Evolutionary conservation across 2,113 vertebrate genomes (phyloP), one percentile per base, ranked within the genome.

Genomic region (Xiphias gladius): DNA sequence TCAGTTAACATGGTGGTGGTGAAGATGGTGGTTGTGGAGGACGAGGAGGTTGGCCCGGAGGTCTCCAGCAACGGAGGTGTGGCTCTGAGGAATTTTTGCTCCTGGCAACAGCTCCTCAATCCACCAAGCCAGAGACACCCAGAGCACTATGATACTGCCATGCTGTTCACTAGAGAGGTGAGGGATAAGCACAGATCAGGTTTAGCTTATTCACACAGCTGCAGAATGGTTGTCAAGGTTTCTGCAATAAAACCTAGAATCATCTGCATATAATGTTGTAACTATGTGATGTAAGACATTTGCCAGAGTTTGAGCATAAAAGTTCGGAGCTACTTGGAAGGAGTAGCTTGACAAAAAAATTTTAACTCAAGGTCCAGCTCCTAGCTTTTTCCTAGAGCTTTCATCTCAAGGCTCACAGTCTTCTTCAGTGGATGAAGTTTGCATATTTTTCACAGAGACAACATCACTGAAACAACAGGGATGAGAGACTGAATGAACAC

Each of bases 141-240:
- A 0, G 97, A 97, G 86, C 98, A 99, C 90, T 99, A 96, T 0
- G 98, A 99, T 94, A 99, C 98, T 0, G 98, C 98, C 55, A 92
- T 99, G 81, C 96, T 99, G 52, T 96, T 99, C 93, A 99, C 98
- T 14, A 95, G 97, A 95, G 95, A 98, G 98, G 98, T 99, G 85
- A 81, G 92, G 12, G 1, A 3, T 2, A 28, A 35, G 3, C 5
- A 50, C 54, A 13, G 2, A n/a, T 17, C 22, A 32, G 41, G 2
- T 71, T 59, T 65, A 26, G 35, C 14, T 48, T 26, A 20, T 55
- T 55, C 28, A 37, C 8, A 35, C 52, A 19, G 6, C 16, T 64
- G 10, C 43, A 26, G 7, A 9, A 16, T 30, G 14, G 14, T 2
- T 26, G 20, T 71, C 16, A 14, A 35, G 8, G 1, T 43, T 32